Evolutionary conservation across 2,113 vertebrate species (phyloP).

Genomic region (Eulacestoma nigropectus): DNA sequence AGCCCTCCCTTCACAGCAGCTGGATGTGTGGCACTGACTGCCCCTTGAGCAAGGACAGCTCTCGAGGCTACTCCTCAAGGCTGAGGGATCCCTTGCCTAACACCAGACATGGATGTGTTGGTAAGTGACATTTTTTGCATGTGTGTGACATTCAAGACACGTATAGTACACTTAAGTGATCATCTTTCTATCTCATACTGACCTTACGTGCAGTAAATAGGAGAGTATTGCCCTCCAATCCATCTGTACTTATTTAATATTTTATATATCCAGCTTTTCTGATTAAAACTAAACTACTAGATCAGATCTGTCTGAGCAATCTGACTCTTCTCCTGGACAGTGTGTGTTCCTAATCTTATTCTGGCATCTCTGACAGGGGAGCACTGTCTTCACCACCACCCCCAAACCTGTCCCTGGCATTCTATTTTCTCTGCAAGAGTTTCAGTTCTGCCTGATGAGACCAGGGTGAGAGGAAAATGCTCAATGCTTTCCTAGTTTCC

Average conservation of each 20-base stretch:
- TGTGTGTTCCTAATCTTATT: not conserved
- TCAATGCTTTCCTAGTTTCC: not conserved
- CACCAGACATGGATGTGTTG: not conserved
- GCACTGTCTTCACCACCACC: not conserved
- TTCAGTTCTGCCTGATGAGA: not conserved
- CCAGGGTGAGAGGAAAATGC: rapidly evolving
- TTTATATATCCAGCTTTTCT: not conserved
- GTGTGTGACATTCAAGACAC: not conserved
- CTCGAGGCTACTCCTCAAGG: not conserved
- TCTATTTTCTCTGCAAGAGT: not conserved
- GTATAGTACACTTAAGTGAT: rapidly evolving
- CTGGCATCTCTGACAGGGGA: not conserved
- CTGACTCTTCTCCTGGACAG: not conserved
- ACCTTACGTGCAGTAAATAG: not conserved
- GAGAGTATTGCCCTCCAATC: not conserved
- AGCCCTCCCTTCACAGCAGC: not conserved
- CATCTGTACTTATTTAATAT: not conserved
- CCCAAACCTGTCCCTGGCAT: not conserved
- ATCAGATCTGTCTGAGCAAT: not conserved
- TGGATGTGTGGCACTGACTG: not conserved
- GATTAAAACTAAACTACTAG: not conserved
- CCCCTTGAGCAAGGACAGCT: not conserved
- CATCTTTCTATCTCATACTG: not conserved
- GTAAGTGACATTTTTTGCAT: not conserved
- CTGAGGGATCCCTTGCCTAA: not conserved